Evolutionary conservation across 2,113 vertebrate genomes (phyloP), one percentile per base, ranked within the genome.

Genomic region (Rhabdomys dilectus): DNA sequence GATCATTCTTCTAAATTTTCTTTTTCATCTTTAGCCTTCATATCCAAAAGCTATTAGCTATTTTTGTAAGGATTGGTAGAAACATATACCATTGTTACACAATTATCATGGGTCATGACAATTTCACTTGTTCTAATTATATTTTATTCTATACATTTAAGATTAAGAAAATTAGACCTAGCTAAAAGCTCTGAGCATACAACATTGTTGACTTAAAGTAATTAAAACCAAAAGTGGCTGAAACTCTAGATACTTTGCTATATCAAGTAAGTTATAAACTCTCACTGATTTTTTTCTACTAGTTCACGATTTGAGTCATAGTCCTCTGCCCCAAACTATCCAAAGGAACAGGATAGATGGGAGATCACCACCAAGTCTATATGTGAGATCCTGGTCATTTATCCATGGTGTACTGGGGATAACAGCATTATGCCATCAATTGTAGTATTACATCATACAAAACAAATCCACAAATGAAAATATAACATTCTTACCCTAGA

Each of bases 351-450:
- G 84, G 42, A 88, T 31, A 53, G 88, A 29, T 82, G 15, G 82
- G 58, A 89, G 81, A 56, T 36, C 34, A 64, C 8, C 3, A 26
- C 48, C 31, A 66, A 36, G 82, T 92, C 10, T 93, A 2, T 96
- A 8, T 78, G 96, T 82, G 62, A 98, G 91, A 87, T 92, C 12
- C 93, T 77, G 98, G 98, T 99, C 98, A 99, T 99, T 99, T 99
- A 96, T 98, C 98, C 98, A 98, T 96, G 98, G 98, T 81, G 91
- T 88, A 98, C 97, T 91, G 98, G 95, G 95, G 96, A 91, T 96
- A 98, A 97, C 97, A 96, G 96, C 85, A 96, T 96, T 96, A 26
- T 96, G 95, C 91, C 97, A 88, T 87, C 98, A 97, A 88, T 94
- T 97, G 96, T 16, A 96, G 80, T 64, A 56, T 97, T 98, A 97